Percentiles rank a stretch among this genome's conserved stretches.
Conservation (phyloP, 2,888 invertebrate species). For the Palloptera scutellata region DNA sequence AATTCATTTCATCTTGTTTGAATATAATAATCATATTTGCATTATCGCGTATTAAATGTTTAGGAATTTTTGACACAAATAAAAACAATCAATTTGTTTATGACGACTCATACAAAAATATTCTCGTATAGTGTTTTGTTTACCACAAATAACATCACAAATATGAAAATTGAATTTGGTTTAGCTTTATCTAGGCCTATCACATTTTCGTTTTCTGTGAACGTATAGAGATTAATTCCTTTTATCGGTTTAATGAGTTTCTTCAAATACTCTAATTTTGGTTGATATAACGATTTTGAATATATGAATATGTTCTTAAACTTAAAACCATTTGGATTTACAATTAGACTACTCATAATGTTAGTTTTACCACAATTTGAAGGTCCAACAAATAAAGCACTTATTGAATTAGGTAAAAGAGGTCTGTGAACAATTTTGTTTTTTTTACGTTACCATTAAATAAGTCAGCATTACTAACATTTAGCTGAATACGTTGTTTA, state of each 20-base stretch:
- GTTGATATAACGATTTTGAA: slow-evolving; percentile 48
- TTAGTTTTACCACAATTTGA: slow-evolving; percentile 60
- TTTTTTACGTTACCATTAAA: neutral
- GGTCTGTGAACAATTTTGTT: no score
- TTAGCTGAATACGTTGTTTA: slow-evolving; percentile 24
- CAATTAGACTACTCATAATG: slow-evolving; percentile 50
- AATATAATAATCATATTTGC: slow-evolving; percentile 55
- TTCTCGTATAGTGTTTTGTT: slow-evolving; percentile 48
- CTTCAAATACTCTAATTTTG: slow-evolving; percentile 44
- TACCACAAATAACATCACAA: slow-evolving; percentile 57
- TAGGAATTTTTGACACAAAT: slow-evolving; percentile 56
- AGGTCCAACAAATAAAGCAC: slow-evolving; percentile 51
- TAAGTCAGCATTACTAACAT: slow-evolving; percentile 12
- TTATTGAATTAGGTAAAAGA: slow-evolving; percentile 46
- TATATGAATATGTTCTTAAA: slow-evolving; percentile 59
- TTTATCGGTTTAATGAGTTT: slow-evolving; percentile 39
- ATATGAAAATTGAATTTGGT: slow-evolving; percentile 55
- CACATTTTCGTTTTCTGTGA: slow-evolving; percentile 36
- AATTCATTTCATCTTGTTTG: slow-evolving; percentile 55
- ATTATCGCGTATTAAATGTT: slow-evolving; percentile 57
- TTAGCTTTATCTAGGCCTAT: slow-evolving; percentile 37
- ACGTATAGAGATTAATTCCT: slow-evolving; percentile 34
- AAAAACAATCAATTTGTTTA: slow-evolving; percentile 53
- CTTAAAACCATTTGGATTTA: slow-evolving; percentile 51
- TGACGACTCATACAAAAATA: slow-evolving; percentile 56